These are phyloP conservation scores for Tretioscincus oriximinensis DNA, from an alignment of 2,113 vertebrate species.

Conservation along the genomic window DNA sequence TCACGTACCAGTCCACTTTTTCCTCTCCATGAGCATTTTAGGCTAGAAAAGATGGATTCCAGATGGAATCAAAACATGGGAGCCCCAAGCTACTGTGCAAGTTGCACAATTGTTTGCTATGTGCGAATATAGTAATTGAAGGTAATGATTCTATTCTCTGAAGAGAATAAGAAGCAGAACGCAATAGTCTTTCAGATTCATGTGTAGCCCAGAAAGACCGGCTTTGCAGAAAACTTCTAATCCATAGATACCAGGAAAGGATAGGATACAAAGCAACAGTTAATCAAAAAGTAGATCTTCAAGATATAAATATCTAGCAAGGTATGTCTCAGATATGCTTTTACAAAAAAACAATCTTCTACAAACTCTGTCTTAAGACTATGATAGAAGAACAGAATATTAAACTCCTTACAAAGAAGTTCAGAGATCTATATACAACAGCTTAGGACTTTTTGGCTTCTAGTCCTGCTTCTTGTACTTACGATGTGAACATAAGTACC, in stretches of 20 bases:
- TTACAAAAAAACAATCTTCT: not conserved
- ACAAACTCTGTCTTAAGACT: not conserved
- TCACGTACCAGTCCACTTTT: no score
- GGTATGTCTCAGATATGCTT: no score
- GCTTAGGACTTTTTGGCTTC: not conserved
- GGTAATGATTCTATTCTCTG: not conserved
- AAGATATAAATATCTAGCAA: not conserved
- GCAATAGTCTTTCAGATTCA: not conserved
- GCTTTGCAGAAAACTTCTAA: not conserved
- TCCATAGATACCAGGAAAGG: not conserved
- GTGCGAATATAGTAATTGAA: no score
- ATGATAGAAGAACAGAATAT: not conserved
- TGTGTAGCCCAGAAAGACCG: no score
- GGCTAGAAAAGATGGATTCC: not conserved
- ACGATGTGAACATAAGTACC: not conserved
- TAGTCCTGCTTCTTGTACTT: not conserved
- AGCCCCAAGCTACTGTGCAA: no score
- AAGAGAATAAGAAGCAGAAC: not conserved
- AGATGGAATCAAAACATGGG: no score
- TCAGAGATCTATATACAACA: no score
- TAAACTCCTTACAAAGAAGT: not conserved
- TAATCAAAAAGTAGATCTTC: not conserved
- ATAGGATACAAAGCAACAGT: not conserved
- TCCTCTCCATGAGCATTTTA: no score
- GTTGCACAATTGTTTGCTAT: no score